Percentiles rank a stretch among this genome's conserved stretches.
These are phyloP conservation scores for Zosterops lateralis DNA, from an alignment of 2,113 vertebrate species.

Conservation along the genomic window DNA sequence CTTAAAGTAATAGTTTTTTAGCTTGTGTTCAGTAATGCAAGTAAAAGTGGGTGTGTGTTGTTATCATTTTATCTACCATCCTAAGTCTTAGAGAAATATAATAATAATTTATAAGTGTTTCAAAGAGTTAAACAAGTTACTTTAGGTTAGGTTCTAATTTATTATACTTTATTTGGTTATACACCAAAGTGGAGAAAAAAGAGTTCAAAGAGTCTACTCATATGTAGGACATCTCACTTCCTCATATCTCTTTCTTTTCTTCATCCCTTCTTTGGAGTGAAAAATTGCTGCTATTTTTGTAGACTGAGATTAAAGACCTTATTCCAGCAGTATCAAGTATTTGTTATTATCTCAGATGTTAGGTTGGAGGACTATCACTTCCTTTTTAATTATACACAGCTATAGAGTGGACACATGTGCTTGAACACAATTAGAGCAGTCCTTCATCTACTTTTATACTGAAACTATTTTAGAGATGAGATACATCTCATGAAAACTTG, in stretches of 20 bases:
- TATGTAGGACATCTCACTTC: neutral
- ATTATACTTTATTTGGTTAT: accelerated
- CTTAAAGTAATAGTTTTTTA: neutral
- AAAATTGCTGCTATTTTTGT: neutral
- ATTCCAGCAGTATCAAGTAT: neutral
- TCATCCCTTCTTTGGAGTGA: neutral
- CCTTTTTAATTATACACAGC: neutral
- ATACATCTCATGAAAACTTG: neutral
- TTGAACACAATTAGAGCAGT: neutral
- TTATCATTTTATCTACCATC: neutral
- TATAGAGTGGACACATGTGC: accelerated
- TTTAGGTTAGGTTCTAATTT: neutral
- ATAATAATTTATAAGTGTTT: neutral
- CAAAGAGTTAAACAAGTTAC: neutral
- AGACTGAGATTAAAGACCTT: neutral
- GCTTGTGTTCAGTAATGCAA: neutral
- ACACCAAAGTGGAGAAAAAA: neutral
- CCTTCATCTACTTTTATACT: neutral
- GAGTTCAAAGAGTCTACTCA: neutral
- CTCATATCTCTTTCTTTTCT: neutral
- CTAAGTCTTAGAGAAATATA: neutral
- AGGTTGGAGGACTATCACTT: neutral
- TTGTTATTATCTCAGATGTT: neutral
- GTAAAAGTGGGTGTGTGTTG: neutral
- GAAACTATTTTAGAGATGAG: neutral